A percentile compares a stretch with the other conserved stretches of the same genome.
phyloP scores from a whole-genome alignment of 2,797 vertebrate genomes.

The Pteronotus mesoamericanus region DNA sequence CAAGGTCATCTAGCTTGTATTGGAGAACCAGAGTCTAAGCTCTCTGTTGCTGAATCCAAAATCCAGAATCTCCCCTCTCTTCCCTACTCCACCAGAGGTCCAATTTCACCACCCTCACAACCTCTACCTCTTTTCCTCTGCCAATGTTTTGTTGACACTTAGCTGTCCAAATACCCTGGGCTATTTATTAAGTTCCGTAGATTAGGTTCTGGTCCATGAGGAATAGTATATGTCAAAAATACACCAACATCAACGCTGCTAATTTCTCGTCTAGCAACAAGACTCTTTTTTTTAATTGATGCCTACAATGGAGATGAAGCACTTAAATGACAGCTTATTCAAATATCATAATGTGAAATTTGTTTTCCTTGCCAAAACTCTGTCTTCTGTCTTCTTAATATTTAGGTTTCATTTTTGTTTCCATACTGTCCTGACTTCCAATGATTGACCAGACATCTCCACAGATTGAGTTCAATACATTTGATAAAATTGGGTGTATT shows the following conservation, averaged over 20 bases:
- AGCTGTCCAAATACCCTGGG: neutral
- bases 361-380: neutral
- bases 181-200: neutral
- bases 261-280: neutral
- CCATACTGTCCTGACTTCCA: neutral
- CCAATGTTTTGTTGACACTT: neutral
- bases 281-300: neutral
- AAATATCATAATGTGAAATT: neutral
- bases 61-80: neutral
- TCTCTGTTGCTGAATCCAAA: neutral
- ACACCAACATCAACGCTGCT: neutral
- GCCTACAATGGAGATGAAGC: neutral
- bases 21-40: neutral
- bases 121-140: neutral
- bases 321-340: neutral
- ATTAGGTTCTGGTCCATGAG: neutral
- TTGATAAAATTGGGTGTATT: neutral
- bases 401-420: neutral
- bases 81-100: neutral
- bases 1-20: neutral
- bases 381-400: neutral
- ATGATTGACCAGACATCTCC: neutral
- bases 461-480: neutral
- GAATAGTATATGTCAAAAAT: neutral
- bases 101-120: neutral